Conservation (phyloP, 2,797 vertebrate genomes). For the Scolopax bukidnonensis region DNA sequence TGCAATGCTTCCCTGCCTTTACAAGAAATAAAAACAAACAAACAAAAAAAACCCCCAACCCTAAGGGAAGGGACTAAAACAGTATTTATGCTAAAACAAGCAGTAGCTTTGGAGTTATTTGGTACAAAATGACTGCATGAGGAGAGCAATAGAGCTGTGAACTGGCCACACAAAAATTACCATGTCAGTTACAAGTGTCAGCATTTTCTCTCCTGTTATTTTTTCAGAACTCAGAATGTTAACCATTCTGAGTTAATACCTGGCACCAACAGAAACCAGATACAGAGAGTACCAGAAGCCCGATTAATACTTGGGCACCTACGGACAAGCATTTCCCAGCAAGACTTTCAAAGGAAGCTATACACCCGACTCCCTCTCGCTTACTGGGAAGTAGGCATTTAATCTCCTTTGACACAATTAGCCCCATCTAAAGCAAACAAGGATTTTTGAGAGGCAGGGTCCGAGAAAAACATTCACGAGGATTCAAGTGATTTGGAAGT, state of each 20-base stretch:
- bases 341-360: not conserved
- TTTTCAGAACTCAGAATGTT: not conserved
- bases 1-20: not conserved
- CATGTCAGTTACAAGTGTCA: fast-evolving
- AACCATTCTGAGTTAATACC: not conserved
- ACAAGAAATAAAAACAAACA: not conserved
- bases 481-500: not conserved
- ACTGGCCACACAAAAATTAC: not conserved
- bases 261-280: fast-evolving
- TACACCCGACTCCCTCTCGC: not conserved
- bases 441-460: not conserved
- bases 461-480: not conserved
- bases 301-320: too few relatives aligned
- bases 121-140: fast-evolving
- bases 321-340: fast-evolving
- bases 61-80: not conserved
- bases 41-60: too few relatives aligned
- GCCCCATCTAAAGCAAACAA: not conserved
- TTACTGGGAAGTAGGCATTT: too few relatives aligned
- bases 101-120: not conserved
- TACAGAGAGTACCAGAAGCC: not conserved
- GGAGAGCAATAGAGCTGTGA: not conserved
- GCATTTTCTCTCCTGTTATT: not conserved
- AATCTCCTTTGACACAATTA: not conserved
- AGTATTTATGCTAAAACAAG: not conserved